These are phyloP conservation scores for Xestia ashworthii DNA, from an alignment of 2,888 invertebrate genomes.

Conservation along the genomic window DNA sequence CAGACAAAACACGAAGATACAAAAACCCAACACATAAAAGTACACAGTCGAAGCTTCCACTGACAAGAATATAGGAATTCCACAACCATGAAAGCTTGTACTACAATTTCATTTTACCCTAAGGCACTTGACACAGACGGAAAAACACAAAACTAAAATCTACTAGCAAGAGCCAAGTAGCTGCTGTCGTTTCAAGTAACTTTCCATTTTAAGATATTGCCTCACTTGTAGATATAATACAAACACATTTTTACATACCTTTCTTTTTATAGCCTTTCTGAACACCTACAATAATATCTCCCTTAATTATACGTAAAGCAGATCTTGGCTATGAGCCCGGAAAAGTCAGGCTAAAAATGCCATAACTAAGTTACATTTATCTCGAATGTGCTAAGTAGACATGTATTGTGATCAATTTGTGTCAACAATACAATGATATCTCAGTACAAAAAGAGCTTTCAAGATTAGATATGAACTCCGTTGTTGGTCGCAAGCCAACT, in stretches of 20 bases:
- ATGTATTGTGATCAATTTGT: slow-evolving; percentile 32
- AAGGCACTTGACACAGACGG: neutral
- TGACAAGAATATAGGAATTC: neutral
- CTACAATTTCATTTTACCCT: neutral
- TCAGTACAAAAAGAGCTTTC: slow-evolving; percentile 41
- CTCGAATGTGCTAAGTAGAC: slow-evolving; percentile 4
- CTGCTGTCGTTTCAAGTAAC: neutral
- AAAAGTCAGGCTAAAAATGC: slow-evolving; percentile 7
- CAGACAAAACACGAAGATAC: neutral
- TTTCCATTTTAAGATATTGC: neutral
- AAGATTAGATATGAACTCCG: slow-evolving; percentile 51
- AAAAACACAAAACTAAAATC: neutral
- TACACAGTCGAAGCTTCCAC: neutral
- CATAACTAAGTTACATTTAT: neutral
- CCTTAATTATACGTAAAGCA: neutral
- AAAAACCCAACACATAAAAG: neutral
- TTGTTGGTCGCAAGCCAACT: slow-evolving; percentile 61
- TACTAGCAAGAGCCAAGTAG: neutral
- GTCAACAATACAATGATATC: slow-evolving; percentile 41
- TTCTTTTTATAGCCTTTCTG: neutral
- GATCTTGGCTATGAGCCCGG: neutral
- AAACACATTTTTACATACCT: neutral
- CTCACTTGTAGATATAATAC: neutral
- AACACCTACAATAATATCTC: neutral
- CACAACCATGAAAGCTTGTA: neutral